A percentile compares a stretch with the other conserved stretches of the same genome.
Conservation (phyloP, 1,140 invertebrate genomes). For the Heliothis virescens region DNA sequence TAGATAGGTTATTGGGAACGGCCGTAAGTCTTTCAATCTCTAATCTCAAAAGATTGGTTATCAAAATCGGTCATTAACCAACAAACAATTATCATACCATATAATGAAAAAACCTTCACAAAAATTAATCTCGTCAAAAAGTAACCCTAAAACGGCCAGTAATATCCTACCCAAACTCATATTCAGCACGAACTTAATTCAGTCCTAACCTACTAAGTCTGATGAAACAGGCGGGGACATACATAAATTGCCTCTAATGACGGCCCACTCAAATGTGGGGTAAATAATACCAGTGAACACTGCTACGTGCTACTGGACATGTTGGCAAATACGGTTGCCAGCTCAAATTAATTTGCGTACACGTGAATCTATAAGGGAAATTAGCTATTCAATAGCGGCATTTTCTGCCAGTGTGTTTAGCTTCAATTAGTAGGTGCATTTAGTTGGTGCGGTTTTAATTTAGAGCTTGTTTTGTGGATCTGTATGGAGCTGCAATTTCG, state of each 20-base stretch:
- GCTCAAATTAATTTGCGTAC: slow-evolving; percentile 1
- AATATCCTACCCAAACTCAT: neutral
- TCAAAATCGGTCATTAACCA: too few relatives aligned
- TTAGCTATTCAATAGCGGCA: neutral
- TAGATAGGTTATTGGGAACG: too few relatives aligned
- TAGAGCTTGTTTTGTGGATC: too few relatives aligned
- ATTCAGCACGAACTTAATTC: neutral
- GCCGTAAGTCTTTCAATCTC: too few relatives aligned
- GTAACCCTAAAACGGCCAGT: neutral
- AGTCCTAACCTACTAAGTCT: neutral
- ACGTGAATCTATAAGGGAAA: neutral
- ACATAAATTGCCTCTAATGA: slow-evolving; percentile 23
- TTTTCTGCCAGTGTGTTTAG: slow-evolving; percentile 1
- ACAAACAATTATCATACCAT: too few relatives aligned
- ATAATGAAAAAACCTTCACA: too few relatives aligned
- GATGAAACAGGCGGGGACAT: neutral
- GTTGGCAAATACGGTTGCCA: slow-evolving; percentile 14
- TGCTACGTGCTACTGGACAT: neutral
- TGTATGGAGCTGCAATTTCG: too few relatives aligned
- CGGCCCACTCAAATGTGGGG: slow-evolving; percentile 16
- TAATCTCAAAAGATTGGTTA: too few relatives aligned
- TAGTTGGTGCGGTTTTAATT: too few relatives aligned
- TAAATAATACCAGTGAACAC: slow-evolving; percentile 11
- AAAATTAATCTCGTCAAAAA: too few relatives aligned
- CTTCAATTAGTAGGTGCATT: neutral